Evolutionary conservation across 2,888 invertebrate species (phyloP).

Genomic region (Drosophila silvestris): DNA sequence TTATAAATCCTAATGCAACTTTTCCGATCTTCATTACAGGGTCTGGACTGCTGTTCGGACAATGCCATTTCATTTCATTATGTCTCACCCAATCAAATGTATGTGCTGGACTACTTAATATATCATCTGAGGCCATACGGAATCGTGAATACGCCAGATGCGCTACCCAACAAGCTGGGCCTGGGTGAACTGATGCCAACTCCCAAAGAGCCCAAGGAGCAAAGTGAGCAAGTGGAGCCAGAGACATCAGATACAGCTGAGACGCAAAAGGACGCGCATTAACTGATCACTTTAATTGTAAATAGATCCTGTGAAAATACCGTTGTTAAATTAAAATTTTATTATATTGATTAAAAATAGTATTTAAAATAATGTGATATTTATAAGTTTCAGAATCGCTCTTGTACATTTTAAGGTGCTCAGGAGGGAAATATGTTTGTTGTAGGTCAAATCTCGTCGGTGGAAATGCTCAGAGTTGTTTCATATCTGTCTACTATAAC

Average conservation of each 20-base stretch:
- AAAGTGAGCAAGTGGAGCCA: too few species aligned
- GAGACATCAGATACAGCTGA: neutral
- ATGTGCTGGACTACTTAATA: constrained; percentile 88
- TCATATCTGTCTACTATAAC: too few species aligned
- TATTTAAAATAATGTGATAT: too few species aligned
- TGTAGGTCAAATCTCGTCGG: too few species aligned
- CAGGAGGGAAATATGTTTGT: too few species aligned
- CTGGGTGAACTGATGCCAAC: constrained; percentile 42
- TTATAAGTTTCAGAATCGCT: too few species aligned
- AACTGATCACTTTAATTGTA: neutral
- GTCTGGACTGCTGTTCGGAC: constrained; percentile 92
- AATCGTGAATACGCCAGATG: constrained; percentile 40
- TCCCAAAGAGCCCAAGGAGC: neutral
- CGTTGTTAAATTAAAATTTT: too few species aligned
- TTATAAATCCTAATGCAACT: too few species aligned
- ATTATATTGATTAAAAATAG: too few species aligned
- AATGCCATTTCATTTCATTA: constrained; percentile 98
- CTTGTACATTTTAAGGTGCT: too few species aligned
- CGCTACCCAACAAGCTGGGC: constrained; percentile 57
- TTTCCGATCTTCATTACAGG: constrained; percentile 45
- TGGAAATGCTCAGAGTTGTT: too few species aligned
- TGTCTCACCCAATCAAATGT: constrained; percentile 95
- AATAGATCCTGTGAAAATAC: neutral
- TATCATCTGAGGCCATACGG: constrained; percentile 95
- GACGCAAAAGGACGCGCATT: neutral